Conservation (phyloP, 2,113 vertebrate genomes). For the Shinisaurus crocodilurus region DNA sequence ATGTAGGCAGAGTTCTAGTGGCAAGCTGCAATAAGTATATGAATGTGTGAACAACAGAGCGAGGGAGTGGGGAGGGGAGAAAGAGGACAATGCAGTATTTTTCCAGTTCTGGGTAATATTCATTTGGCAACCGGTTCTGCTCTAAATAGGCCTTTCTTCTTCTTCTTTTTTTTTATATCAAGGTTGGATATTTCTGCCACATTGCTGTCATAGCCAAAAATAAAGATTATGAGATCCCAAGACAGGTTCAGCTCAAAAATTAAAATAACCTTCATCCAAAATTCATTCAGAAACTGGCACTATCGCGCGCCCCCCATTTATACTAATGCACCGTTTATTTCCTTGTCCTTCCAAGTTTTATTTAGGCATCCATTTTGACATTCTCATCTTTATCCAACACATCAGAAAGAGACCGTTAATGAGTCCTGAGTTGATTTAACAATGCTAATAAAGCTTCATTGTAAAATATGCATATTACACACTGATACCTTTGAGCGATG, state of each 20-base stretch:
- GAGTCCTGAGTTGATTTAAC: not conserved
- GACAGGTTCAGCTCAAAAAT: not conserved
- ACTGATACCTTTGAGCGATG: not conserved
- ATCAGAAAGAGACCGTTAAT: not conserved
- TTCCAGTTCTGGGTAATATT: not conserved
- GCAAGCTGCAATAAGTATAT: not conserved
- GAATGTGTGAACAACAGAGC: not conserved
- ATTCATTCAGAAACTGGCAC: not conserved
- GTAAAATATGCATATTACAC: not conserved
- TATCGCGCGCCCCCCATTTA: not conserved
- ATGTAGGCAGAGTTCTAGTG: not conserved
- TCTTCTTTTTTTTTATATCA: not conserved
- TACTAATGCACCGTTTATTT: not conserved
- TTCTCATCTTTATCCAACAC: not conserved
- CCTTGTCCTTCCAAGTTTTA: slow-evolving; percentile 1
- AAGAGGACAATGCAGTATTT: not conserved
- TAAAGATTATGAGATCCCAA: not conserved
- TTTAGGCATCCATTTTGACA: not conserved
- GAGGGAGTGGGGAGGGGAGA: not conserved
- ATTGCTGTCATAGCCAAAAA: not conserved
- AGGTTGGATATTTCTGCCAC: not conserved
- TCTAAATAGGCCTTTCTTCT: not conserved
- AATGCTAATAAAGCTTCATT: not conserved
- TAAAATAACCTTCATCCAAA: slow-evolving; percentile 12
- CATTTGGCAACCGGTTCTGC: not conserved